Conservation (phyloP, 2,888 invertebrate genomes). For the Phasia obesa region DNA sequence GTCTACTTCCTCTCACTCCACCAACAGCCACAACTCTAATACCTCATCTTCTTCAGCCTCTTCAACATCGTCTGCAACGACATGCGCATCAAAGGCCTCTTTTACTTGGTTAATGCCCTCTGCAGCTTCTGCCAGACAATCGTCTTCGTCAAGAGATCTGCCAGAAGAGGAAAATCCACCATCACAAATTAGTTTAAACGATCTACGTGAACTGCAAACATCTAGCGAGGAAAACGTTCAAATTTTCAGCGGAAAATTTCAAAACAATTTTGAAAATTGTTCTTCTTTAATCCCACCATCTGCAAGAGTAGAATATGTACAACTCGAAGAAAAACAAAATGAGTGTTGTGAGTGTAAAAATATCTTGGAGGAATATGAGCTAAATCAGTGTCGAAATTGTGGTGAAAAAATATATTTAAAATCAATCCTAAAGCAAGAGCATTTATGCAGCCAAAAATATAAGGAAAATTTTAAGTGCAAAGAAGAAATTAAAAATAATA, state of each 20-base stretch:
- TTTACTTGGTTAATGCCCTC: slow-evolving; percentile 78
- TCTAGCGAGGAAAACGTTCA: slow-evolving; percentile 56
- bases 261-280: slow-evolving; percentile 45
- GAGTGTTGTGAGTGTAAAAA: slow-evolving; percentile 50
- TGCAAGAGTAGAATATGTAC: slow-evolving; percentile 39
- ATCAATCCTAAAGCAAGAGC: not conserved
- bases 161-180: slow-evolving; percentile 45
- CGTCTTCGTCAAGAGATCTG: slow-evolving; percentile 38
- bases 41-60: slow-evolving; percentile 73
- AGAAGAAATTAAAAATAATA: slow-evolving; percentile 19
- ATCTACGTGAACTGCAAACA: slow-evolving; percentile 67
- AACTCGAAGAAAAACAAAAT: slow-evolving; percentile 27
- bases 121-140: slow-evolving; percentile 18
- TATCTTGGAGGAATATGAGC: slow-evolving; percentile 15
- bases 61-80: slow-evolving; percentile 74
- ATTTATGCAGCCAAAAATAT: slow-evolving; percentile 41
- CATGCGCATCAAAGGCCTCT: slow-evolving; percentile 77
- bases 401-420: slow-evolving; percentile 36
- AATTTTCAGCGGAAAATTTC: slow-evolving; percentile 60
- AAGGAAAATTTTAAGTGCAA: slow-evolving; percentile 31
- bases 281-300: slow-evolving; percentile 40
- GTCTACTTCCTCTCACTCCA: slow-evolving; percentile 71
- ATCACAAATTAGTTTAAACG: slow-evolving; percentile 63
- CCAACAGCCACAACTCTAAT: slow-evolving; percentile 73
- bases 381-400: slow-evolving; percentile 46